Percentiles rank a stretch among this genome's conserved stretches.
phyloP scores from a whole-genome alignment of 2,888 invertebrate species.

The Amphiduros pacificus region DNA sequence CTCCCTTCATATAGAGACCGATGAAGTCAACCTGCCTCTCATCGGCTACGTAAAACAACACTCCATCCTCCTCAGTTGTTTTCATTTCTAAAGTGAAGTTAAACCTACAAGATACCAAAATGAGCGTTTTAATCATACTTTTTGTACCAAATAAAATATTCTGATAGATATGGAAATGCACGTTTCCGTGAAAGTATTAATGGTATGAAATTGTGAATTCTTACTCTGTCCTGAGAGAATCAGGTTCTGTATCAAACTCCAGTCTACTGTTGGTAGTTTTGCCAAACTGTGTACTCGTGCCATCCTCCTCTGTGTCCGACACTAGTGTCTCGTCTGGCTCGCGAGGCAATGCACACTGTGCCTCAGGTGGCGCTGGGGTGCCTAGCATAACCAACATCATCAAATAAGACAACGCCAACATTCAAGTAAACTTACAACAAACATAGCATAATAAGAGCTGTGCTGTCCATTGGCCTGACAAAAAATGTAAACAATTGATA shows the following conservation, averaged over 20 bases:
- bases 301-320: constrained; percentile 22
- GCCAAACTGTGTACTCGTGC: constrained; percentile 56
- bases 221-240: not conserved
- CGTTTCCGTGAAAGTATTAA: no score
- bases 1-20: constrained; percentile 76
- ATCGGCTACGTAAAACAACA: constrained; percentile 78
- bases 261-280: constrained; percentile 63
- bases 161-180: no score
- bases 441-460: no score
- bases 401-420: no score
- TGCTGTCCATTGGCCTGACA: no score
- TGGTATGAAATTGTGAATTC: not conserved
- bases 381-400: no score
- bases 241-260: constrained; percentile 67
- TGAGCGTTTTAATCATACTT: no score
- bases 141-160: no score
- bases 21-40: constrained; percentile 77
- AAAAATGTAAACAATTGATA: no score
- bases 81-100: constrained; percentile 80
- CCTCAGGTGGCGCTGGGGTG: no score
- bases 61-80: constrained; percentile 75
- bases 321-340: constrained; percentile 26
- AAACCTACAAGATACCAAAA: constrained; percentile 62
- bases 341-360: constrained; percentile 43
- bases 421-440: no score